Base-by-base conservation (phyloP, 2,797 vertebrate genomes). In the Chaunax sp. region DNA sequence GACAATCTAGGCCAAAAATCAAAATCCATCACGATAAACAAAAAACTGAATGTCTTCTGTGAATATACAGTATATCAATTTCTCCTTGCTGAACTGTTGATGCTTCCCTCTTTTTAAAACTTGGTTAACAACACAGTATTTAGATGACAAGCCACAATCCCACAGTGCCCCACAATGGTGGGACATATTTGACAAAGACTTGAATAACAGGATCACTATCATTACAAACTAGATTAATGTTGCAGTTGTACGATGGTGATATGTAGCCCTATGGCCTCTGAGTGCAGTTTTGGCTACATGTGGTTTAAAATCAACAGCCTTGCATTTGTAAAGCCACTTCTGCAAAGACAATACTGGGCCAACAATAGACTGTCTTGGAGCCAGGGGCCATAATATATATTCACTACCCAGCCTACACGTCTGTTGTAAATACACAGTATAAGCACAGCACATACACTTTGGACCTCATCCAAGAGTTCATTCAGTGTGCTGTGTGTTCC, bases 401-500 rank as follows among this genome's bases (percentile, higher is more conserved):
- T 69, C 72, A 82, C 72, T 47, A 60, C 8, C 59, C 49, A 65
- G 69, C 59, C 66, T 67, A 80, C 76, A 83, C 60, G 85, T 79
- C 69, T 72, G 75, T 67, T 72, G 72, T 37, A 75, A 82, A 84
- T 43, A 77, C 64, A 76, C 63, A 76, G 23, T 52, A 74, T 58
- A 73, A 63, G 54, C 75, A 70, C 40, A 72, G 35, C 58, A 69
- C 44, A 69, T 46, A 77, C 77, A 86, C 76, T 67, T 71, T 90
- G 87, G 82, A 83, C 45, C 30, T 57, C 46, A 70, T 91, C 86
- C 83, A 91, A 69, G 72, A 75, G 74, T 89, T 87, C 56, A 71
- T 83, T 90, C 80, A 66, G 75, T 70, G 68, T 64, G 64, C 59
- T 84, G 56, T 54, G 66, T 77, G 85, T 83, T 89, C 86, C 84